phyloP scores from a whole-genome alignment of 2,113 vertebrate species.

The Carollia perspicillata region DNA sequence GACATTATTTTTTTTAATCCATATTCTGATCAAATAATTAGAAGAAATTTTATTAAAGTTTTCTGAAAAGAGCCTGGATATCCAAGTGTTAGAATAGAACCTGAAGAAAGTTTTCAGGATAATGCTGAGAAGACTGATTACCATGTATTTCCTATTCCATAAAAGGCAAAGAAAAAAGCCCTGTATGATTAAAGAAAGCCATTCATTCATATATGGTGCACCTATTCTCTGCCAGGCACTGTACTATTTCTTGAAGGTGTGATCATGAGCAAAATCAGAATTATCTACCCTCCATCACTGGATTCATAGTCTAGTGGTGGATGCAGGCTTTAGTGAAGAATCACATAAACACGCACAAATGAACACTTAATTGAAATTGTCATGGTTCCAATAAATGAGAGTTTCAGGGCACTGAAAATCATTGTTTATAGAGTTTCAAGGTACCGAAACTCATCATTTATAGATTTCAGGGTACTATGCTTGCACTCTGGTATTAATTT shows the following conservation, averaged over 20 bases:
- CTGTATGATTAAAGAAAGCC: slow-evolving; percentile 27
- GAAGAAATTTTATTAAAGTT: slow-evolving; percentile 33
- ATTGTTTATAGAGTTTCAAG: too few species aligned
- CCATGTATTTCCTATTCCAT: background rate
- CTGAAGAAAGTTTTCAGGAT: slow-evolving; percentile 4
- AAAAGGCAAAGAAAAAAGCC: background rate
- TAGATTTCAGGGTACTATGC: background rate
- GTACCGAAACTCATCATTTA: too few species aligned
- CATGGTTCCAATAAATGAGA: background rate
- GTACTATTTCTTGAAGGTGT: background rate
- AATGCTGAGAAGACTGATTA: slow-evolving; percentile 36
- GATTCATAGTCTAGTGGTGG: background rate
- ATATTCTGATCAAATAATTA: slow-evolving; percentile 56
- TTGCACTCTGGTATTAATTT: background rate
- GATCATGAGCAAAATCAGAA: background rate
- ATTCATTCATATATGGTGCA: background rate
- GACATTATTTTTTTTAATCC: background rate
- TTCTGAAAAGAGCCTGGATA: slow-evolving; percentile 6
- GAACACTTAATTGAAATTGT: background rate
- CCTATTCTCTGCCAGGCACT: background rate
- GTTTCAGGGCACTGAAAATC: background rate
- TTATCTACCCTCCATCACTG: background rate
- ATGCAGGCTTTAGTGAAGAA: background rate
- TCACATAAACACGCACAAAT: background rate
- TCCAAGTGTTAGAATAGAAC: background rate